A percentile compares a stretch with the other conserved stretches of the same genome.
phyloP scores from a whole-genome alignment of 2,113 vertebrate genomes.

The Oncorhynchus nerka region DNA sequence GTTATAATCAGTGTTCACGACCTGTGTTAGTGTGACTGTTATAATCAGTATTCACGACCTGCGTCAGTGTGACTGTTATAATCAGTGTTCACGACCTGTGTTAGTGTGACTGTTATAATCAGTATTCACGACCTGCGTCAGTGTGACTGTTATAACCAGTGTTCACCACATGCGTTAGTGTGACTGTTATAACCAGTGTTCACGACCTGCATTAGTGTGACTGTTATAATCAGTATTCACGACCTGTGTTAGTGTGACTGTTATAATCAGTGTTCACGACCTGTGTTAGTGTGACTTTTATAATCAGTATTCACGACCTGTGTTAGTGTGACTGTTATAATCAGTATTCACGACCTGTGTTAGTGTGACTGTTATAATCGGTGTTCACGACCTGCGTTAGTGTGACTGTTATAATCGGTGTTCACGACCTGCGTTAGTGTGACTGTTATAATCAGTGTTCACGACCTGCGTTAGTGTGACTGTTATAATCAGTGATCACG shows the following conservation, averaged over 20 bases:
- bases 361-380: conserved; percentile 21
- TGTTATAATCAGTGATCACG: conserved; percentile 63
- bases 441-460: too few species aligned
- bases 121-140: too few species aligned
- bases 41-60: too few species aligned
- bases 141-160: conserved; percentile 61
- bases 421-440: conserved; percentile 47
- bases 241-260: too few species aligned
- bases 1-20: conserved; percentile 62
- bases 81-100: conserved; percentile 62
- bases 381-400: conserved; percentile 30
- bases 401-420: conserved; percentile 63
- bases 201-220: too few species aligned
- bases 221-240: too few species aligned
- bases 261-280: not conserved
- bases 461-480: not conserved
- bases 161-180: conserved; percentile 50
- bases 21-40: conserved; percentile 34
- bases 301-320: conserved; percentile 26
- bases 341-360: conserved; percentile 41
- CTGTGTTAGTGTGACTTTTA: conserved; percentile 44
- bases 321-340: too few species aligned
- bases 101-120: too few species aligned
- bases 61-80: conserved; percentile 46
- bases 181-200: too few species aligned